A percentile compares a stretch with the other conserved stretches of the same genome.
phyloP scores from a whole-genome alignment of 2,113 vertebrate genomes.

The Oenanthe oenanthe region DNA sequence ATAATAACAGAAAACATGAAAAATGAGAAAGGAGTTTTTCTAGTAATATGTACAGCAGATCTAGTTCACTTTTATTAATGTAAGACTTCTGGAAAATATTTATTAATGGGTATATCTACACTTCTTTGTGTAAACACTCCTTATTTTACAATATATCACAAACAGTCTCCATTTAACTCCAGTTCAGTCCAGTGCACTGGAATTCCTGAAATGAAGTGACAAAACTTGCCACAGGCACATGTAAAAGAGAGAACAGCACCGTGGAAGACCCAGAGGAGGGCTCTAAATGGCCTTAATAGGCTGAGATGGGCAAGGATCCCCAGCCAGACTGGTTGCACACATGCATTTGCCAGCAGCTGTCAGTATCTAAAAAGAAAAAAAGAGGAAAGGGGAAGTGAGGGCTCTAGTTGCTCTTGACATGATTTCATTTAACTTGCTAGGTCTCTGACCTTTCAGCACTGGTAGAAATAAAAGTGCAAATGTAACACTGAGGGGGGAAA shows the following conservation, averaged over 20 bases:
- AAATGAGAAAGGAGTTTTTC: not conserved
- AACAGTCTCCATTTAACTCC: not conserved
- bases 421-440: constrained; percentile 49
- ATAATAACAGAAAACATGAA: not conserved
- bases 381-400: not conserved
- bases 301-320: not conserved
- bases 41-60: not conserved
- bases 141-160: not conserved
- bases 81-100: not conserved
- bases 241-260: not conserved
- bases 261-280: not conserved
- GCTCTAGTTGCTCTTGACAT: constrained; percentile 37
- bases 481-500: constrained; percentile 4
- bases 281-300: not conserved
- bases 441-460: constrained; percentile 48
- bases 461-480: constrained; percentile 40
- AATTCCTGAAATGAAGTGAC: not conserved
- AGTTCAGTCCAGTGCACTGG: not conserved
- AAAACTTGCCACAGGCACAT: not conserved
- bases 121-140: not conserved
- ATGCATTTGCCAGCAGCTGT: constrained; percentile 7
- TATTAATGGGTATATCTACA: not conserved
- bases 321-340: not conserved
- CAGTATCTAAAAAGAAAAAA: not conserved
- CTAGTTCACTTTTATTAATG: not conserved